Percentiles rank a stretch among this genome's conserved stretches.
Conservation (phyloP, 1,140 invertebrate species). For the Lepidurus apus region DNA sequence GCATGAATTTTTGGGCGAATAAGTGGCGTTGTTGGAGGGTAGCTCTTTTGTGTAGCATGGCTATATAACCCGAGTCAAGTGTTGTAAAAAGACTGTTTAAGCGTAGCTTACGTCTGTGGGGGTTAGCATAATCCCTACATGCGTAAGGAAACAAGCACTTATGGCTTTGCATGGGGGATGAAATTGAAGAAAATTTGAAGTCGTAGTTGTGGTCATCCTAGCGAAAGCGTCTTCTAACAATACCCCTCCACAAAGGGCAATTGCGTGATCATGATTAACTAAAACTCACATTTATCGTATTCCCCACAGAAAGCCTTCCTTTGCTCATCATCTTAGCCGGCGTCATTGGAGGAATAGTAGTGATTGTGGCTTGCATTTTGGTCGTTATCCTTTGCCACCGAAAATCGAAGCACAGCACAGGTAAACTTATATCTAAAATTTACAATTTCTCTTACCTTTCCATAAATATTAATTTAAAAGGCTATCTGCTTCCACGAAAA, state of each 20-base stretch:
- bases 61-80: background rate
- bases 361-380: conserved; percentile 59
- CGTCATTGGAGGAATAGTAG: conserved; percentile 59
- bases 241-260: background rate
- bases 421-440: conserved; percentile 37
- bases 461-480: too few relatives aligned
- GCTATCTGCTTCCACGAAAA: too few relatives aligned
- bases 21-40: too few relatives aligned
- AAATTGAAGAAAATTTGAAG: background rate
- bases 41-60: too few relatives aligned
- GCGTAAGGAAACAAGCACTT: background rate
- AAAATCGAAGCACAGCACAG: conserved; percentile 49
- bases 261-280: background rate
- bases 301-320: conserved; percentile 56
- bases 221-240: background rate
- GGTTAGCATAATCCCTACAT: background rate
- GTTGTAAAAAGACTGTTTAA: background rate
- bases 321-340: conserved; percentile 58
- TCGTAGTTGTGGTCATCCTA: background rate
- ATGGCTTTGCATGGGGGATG: background rate
- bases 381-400: conserved; percentile 58
- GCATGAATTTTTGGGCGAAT: too few relatives aligned
- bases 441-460: background rate
- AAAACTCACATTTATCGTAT: background rate
- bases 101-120: background rate